Conservation (phyloP, 2,113 vertebrate genomes). For the Ovibos moschatus region DNA sequence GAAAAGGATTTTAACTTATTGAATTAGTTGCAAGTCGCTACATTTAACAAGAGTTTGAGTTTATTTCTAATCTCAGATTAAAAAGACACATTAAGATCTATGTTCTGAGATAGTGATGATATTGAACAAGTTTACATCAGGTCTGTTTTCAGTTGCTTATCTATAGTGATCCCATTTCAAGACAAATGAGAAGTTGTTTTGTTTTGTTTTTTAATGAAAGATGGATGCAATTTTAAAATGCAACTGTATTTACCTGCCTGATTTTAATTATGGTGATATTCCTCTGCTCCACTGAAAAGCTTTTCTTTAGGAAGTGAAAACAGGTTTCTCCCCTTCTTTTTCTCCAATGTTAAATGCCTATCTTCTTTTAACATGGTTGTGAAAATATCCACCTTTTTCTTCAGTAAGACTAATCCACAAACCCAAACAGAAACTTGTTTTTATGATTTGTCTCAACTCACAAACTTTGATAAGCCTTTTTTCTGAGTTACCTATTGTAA, state of each 20-base stretch:
- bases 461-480: neutral
- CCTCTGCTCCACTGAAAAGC: neutral
- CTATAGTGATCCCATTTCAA: too few species aligned
- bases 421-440: neutral
- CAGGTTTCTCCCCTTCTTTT: neutral
- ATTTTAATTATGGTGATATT: conserved; percentile 23
- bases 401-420: neutral
- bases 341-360: neutral
- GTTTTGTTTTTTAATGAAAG: neutral
- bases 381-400: neutral
- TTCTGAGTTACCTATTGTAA: neutral
- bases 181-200: neutral
- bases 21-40: conserved; percentile 64
- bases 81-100: neutral
- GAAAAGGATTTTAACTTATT: conserved; percentile 69
- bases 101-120: neutral
- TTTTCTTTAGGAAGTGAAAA: neutral
- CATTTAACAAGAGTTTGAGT: conserved; percentile 44
- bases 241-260: neutral
- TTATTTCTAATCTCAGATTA: neutral
- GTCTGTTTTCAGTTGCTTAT: neutral
- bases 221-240: neutral
- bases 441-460: neutral
- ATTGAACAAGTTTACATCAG: neutral
- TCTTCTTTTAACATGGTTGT: neutral